phyloP scores from a whole-genome alignment of 2,888 invertebrate genomes.

The Camponotus fellah region DNA sequence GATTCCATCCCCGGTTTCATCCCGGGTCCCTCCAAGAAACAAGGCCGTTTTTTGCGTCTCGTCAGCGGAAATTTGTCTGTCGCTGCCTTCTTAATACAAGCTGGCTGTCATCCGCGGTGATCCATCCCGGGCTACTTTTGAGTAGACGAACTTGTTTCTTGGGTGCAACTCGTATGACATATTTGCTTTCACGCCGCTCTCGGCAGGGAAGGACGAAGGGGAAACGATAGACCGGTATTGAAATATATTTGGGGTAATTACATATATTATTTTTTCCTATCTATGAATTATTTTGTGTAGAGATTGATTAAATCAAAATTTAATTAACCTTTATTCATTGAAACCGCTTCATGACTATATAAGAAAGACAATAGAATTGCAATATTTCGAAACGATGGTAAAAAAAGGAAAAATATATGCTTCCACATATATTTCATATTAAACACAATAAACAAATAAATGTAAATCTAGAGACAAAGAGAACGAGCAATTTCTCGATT shows the following conservation, averaged over 20 bases:
- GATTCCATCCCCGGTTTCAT: constrained; percentile 45
- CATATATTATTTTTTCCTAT: background rate
- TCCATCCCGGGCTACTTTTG: constrained; percentile 66
- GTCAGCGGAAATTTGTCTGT: constrained; percentile 74
- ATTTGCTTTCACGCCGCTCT: constrained; percentile 8
- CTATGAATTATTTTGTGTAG: background rate
- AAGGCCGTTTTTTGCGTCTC: constrained; percentile 65
- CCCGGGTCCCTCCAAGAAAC: constrained; percentile 51
- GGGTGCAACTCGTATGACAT: constrained; percentile 57
- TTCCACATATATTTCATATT: background rate
- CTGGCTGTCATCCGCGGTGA: constrained; percentile 70
- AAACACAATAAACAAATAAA: background rate
- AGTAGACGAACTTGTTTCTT: constrained; percentile 46
- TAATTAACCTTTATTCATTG: constrained; percentile 3
- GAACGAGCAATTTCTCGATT: background rate
- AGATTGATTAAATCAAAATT: background rate
- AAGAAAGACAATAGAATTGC: background rate
- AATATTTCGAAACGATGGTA: background rate
- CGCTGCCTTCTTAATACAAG: constrained; percentile 72
- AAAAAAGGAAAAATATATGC: background rate
- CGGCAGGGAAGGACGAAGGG: background rate
- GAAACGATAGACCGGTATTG: background rate
- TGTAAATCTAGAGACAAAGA: background rate
- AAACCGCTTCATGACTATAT: background rate
- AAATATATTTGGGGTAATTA: background rate